phyloP scores from a whole-genome alignment of 2,888 invertebrate genomes.

The Drosophila monieri region DNA sequence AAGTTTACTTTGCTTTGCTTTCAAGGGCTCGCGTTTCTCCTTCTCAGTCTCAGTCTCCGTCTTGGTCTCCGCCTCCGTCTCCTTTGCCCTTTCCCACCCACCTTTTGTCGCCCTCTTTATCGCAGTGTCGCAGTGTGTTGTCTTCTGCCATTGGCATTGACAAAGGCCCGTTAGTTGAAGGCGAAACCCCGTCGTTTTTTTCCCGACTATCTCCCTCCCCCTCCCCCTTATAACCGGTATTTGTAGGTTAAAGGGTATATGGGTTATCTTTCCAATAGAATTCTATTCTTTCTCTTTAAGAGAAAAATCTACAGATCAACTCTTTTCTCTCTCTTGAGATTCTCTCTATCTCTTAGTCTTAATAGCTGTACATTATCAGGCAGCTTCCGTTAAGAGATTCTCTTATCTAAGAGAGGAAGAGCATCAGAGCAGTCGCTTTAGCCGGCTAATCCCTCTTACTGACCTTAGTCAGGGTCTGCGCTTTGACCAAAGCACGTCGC shows the following conservation, averaged over 20 bases:
- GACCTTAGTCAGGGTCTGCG: conserved; percentile 27
- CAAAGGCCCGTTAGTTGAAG: conserved; percentile 44
- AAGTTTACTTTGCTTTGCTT: conserved; percentile 41
- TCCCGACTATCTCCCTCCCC: background rate
- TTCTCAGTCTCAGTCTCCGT: background rate
- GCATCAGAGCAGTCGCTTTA: background rate
- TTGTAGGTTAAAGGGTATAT: conserved; percentile 1
- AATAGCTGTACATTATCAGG: background rate
- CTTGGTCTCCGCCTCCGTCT: background rate
- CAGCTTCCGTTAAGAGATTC: background rate
- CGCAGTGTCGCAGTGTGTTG: conserved; percentile 32
- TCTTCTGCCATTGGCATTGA: conserved; percentile 73
- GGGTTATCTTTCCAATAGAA: background rate
- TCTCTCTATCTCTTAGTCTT: background rate
- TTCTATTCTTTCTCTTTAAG: too few relatives aligned
- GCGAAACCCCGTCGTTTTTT: conserved; percentile 22
- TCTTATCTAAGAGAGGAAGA: too few relatives aligned
- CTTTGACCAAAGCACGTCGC: conserved; percentile 20
- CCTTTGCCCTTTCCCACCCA: background rate
- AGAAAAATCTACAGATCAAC: too few relatives aligned
- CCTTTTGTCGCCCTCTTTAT: conserved; percentile 4
- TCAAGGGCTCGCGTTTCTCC: conserved; percentile 28
- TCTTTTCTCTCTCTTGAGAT: background rate
- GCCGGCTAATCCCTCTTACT: conserved; percentile 11
- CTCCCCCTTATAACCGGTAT: conserved; percentile 4